phyloP scores from a whole-genome alignment of 2,113 vertebrate genomes.

The Myrmecophaga tridactyla region DNA sequence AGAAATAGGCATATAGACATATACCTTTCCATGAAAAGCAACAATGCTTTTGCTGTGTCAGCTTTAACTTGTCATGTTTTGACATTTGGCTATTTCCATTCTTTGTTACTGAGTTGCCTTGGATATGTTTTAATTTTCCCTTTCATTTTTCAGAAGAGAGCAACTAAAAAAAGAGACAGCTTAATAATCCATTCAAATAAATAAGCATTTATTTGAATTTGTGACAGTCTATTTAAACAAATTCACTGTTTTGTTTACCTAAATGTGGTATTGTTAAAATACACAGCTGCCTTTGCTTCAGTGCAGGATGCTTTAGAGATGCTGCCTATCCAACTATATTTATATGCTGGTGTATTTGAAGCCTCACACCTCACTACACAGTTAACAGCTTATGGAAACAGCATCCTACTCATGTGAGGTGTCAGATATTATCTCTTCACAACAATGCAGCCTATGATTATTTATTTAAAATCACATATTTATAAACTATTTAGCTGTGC shows the following conservation, averaged over 20 bases:
- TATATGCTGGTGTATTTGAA: constrained; percentile 14
- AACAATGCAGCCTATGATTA: constrained; percentile 3
- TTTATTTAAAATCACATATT: constrained; percentile 31
- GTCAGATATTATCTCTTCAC: constrained; percentile 36
- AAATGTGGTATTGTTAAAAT: constrained; percentile 23
- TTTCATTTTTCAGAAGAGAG: background rate
- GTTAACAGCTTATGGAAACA: constrained; percentile 52
- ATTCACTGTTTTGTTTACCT: constrained; percentile 58
- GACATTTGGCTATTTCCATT: constrained; percentile 6
- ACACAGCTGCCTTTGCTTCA: constrained; percentile 23
- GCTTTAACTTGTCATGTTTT: background rate
- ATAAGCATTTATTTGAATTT: constrained; percentile 62
- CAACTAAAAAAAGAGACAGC: background rate
- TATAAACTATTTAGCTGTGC: background rate
- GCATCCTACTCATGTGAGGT: background rate
- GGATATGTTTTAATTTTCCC: constrained; percentile 47
- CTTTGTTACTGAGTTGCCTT: background rate
- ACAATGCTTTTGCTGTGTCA: background rate
- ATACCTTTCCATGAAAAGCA: background rate
- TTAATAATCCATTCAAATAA: constrained; percentile 32
- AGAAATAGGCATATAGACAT: background rate
- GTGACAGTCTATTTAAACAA: constrained; percentile 54
- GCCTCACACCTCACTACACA: constrained; percentile 22
- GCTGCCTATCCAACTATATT: background rate
- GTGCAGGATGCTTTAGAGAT: background rate